Percentiles rank a stretch among this genome's conserved stretches.
phyloP scores from a whole-genome alignment of 2,888 invertebrate genomes.

The Agriopis aurantiaria region DNA sequence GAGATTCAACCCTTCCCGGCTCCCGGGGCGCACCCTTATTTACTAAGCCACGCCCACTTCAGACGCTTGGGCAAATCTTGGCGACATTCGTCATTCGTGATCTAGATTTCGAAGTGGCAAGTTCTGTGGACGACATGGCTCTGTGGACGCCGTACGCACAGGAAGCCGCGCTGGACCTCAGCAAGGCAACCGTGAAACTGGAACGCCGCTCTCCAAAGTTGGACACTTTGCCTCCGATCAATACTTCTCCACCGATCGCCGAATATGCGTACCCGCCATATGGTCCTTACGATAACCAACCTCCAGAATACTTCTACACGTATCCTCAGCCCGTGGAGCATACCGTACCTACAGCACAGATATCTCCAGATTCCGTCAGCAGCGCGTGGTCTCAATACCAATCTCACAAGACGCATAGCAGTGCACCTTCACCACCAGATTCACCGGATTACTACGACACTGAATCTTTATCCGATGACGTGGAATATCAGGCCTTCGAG shows the following conservation, averaged over 20 bases:
- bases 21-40: constrained; percentile 49
- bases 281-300: constrained; percentile 45
- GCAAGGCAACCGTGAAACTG: constrained; percentile 55
- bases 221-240: constrained; percentile 42
- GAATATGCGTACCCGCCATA: constrained; percentile 42
- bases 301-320: constrained; percentile 52
- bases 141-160: constrained; percentile 77
- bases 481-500: constrained; percentile 90
- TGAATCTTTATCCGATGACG: constrained; percentile 76
- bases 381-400: constrained; percentile 55
- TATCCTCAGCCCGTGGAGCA: constrained; percentile 50
- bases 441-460: constrained; percentile 64
- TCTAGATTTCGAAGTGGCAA: constrained; percentile 47
- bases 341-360: constrained; percentile 58
- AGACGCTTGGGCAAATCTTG: constrained; percentile 41
- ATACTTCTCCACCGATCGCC: constrained; percentile 41
- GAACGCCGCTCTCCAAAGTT: constrained; percentile 53
- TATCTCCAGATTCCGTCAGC: constrained; percentile 62
- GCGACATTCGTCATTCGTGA: constrained; percentile 48
- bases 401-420: constrained; percentile 41
- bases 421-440: constrained; percentile 78
- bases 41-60: constrained; percentile 53
- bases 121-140: constrained; percentile 59
- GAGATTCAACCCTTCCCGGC: constrained; percentile 48
- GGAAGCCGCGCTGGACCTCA: constrained; percentile 70